A percentile compares a stretch with the other conserved stretches of the same genome.
Conservation (phyloP, 37 sponge, comb jelly and placozoan genomes). For the Tethya wilhelma region DNA sequence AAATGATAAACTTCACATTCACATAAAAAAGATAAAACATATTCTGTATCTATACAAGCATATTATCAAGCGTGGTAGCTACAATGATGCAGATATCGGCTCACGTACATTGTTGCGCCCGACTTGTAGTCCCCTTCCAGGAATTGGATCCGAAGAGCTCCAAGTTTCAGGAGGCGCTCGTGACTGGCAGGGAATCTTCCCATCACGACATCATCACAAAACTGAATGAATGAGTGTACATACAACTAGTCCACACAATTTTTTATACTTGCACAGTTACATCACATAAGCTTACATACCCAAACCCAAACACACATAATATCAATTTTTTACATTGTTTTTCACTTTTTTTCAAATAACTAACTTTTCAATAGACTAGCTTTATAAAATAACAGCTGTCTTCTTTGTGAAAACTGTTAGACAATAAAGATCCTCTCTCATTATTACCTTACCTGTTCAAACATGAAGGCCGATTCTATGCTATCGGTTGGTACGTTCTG, state of each 20-base stretch:
- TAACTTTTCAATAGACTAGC: too few relatives aligned
- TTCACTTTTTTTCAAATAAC: too few relatives aligned
- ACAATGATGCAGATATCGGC: not conserved
- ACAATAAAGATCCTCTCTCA: too few relatives aligned
- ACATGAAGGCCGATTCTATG: slow-evolving; percentile 85
- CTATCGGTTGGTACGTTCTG: slow-evolving; percentile 70
- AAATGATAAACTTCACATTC: too few relatives aligned
- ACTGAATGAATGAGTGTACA: slow-evolving; percentile 33
- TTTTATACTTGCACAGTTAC: not conserved
- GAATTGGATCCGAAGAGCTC: slow-evolving; percentile 84
- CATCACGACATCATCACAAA: slow-evolving; percentile 74
- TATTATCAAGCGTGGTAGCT: too few relatives aligned
- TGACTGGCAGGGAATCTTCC: slow-evolving; percentile 70
- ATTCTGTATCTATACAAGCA: too few relatives aligned
- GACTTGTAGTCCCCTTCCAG: slow-evolving; percentile 76
- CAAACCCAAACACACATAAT: too few relatives aligned
- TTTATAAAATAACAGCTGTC: too few relatives aligned
- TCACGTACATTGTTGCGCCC: slow-evolving; percentile 65
- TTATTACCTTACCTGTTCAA: slow-evolving; percentile 78
- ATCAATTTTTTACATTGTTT: too few relatives aligned
- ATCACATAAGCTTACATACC: too few relatives aligned
- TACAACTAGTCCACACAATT: not conserved
- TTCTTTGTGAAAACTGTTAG: too few relatives aligned
- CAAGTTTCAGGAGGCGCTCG: slow-evolving; percentile 73
- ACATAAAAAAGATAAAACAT: too few relatives aligned